Conservation (phyloP, 2,797 vertebrate species). For the Pristis pectinata region DNA sequence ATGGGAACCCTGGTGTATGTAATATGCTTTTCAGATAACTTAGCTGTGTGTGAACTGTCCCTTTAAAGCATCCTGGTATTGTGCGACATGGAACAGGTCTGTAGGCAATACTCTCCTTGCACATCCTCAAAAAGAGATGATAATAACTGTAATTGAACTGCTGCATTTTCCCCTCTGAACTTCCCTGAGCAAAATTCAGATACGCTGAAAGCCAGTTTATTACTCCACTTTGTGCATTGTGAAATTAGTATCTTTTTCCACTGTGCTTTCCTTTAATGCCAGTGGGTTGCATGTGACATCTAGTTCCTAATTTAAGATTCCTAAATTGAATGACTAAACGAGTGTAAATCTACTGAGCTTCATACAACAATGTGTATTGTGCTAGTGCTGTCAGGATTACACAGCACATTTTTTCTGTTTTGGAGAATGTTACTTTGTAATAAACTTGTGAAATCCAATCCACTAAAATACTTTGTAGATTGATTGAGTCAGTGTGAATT, state of each 20-base stretch:
- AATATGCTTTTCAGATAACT: not conserved
- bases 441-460: not conserved
- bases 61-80: not conserved
- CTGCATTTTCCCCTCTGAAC: not conserved
- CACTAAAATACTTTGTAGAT: not conserved
- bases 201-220: not conserved
- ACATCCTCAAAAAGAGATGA: not conserved
- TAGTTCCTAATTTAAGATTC: not conserved
- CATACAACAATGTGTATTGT: not conserved
- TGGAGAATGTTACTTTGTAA: not conserved
- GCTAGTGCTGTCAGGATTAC: not conserved
- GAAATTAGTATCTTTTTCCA: not conserved
- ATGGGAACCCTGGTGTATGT: not conserved
- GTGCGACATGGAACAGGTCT: not conserved
- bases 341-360: not conserved
- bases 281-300: not conserved
- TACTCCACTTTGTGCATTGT: not conserved
- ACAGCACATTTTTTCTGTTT: not conserved
- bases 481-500: not conserved
- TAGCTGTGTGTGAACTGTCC: not conserved
- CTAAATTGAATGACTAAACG: not conserved
- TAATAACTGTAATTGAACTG: not conserved
- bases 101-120: not conserved
- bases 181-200: not conserved
- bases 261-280: not conserved